A percentile compares a stretch with the other conserved stretches of the same genome.
These are phyloP conservation scores for Staurois parvus DNA, from an alignment of 2,797 vertebrate genomes.

Conservation along the genomic window DNA sequence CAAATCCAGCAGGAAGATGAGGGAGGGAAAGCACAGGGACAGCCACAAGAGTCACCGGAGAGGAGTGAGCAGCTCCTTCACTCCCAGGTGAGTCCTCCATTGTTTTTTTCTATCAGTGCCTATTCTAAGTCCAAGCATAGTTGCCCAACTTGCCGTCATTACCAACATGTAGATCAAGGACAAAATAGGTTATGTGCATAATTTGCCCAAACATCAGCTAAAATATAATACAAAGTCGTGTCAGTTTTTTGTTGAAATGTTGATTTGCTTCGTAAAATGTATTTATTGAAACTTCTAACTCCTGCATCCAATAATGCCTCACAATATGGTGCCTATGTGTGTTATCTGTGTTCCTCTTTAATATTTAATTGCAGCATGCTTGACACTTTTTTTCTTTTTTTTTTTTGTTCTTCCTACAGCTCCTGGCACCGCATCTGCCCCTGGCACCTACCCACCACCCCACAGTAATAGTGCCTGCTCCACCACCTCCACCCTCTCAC, in stretches of 20 bases:
- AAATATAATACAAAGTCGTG: too few species aligned
- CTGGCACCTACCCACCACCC: slow-evolving; percentile 95
- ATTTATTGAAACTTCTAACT: too few species aligned
- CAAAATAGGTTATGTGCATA: too few species aligned
- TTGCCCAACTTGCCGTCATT: too few species aligned
- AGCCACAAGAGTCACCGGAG: slow-evolving; percentile 84
- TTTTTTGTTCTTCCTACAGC: slow-evolving; percentile 72
- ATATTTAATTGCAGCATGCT: not conserved
- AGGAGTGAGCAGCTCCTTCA: slow-evolving; percentile 80
- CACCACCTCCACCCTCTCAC: slow-evolving; percentile 86
- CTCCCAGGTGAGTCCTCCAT: slow-evolving; percentile 81
- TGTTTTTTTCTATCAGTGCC: not conserved
- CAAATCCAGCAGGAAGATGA: slow-evolving; percentile 92
- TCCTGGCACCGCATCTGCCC: slow-evolving; percentile 82
- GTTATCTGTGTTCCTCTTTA: not conserved
- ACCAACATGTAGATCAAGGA: too few species aligned
- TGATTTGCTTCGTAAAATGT: too few species aligned
- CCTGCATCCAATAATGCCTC: too few species aligned
- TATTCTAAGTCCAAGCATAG: too few species aligned
- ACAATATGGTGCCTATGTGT: too few species aligned
- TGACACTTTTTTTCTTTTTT: not conserved
- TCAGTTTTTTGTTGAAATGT: too few species aligned
- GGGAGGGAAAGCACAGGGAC: slow-evolving; percentile 86
- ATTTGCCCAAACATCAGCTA: too few species aligned
- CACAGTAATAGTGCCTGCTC: slow-evolving; percentile 95